A percentile compares a stretch with the other conserved stretches of the same genome.
Conservation (phyloP, 2,113 vertebrate genomes). For the Mastomys coucha region DNA sequence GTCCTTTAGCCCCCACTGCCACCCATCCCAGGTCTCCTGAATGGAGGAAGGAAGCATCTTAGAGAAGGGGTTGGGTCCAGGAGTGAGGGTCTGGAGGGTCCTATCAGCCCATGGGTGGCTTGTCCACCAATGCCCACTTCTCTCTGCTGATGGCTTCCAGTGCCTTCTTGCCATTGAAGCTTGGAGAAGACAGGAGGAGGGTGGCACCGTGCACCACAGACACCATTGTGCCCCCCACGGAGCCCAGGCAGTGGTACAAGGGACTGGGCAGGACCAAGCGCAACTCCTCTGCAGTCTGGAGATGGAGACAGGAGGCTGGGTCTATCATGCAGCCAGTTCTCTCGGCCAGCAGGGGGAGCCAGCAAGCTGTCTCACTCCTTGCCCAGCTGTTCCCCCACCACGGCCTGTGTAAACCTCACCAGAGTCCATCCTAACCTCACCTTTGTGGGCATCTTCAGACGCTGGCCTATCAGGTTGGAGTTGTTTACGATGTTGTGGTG, state of each 20-base stretch:
- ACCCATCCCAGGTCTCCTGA: not conserved
- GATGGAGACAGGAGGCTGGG: slow-evolving; percentile 57
- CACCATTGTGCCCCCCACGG: slow-evolving; percentile 90
- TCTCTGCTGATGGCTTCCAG: slow-evolving; percentile 91
- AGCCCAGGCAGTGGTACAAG: slow-evolving; percentile 95
- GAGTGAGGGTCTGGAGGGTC: slow-evolving; percentile 9
- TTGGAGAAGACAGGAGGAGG: slow-evolving; percentile 88
- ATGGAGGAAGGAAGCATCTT: not conserved
- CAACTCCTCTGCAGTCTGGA: slow-evolving; percentile 81
- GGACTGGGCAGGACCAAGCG: slow-evolving; percentile 89
- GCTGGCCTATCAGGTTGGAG: slow-evolving; percentile 86
- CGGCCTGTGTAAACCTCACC: not conserved
- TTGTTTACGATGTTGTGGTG: slow-evolving; percentile 98
- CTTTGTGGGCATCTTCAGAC: slow-evolving; percentile 86
- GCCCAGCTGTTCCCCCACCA: not conserved
- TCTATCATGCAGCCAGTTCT: not conserved
- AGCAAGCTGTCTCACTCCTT: not conserved
- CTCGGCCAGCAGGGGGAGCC: slow-evolving; percentile 15
- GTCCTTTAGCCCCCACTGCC: not conserved
- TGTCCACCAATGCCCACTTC: slow-evolving; percentile 86
- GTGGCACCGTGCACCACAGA: slow-evolving; percentile 89
- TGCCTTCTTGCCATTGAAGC: slow-evolving; percentile 89
- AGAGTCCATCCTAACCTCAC: slow-evolving; percentile 82
- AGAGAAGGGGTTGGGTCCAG: not conserved
- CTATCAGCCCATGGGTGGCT: not conserved